phyloP scores from a whole-genome alignment of 2,797 vertebrate genomes.

The Sardinella longiceps region DNA sequence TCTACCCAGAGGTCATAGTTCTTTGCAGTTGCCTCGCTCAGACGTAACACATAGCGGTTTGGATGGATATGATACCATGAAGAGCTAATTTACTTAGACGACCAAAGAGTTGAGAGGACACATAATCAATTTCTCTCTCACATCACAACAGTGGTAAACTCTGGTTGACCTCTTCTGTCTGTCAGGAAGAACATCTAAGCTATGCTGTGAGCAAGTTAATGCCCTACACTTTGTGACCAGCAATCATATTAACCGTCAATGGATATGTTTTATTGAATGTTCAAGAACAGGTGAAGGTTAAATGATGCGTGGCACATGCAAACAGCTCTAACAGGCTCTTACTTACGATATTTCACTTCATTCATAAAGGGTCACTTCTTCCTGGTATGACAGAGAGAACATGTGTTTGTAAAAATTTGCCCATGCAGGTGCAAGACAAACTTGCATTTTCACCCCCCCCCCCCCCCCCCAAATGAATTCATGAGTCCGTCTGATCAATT shows the following conservation, averaged over 20 bases:
- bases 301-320: neutral
- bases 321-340: neutral
- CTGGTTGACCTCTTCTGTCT: neutral
- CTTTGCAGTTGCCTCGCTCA: neutral
- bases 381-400: too few species aligned
- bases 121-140: conserved; percentile 1
- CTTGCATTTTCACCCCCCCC: too few species aligned
- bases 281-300: neutral
- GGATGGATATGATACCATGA: neutral
- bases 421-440: neutral
- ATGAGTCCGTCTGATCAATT: too few species aligned
- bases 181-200: neutral
- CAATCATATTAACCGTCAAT: neutral
- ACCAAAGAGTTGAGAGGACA: neutral
- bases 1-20: neutral
- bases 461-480: too few species aligned
- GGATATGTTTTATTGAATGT: neutral
- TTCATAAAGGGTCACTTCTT: neutral
- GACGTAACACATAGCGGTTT: neutral
- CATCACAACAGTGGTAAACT: neutral
- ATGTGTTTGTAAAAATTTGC: neutral
- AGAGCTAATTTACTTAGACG: neutral
- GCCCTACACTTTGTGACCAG: neutral
- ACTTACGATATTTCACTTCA: neutral
- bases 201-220: too few species aligned